Percentiles rank a stretch among this genome's conserved stretches.
phyloP scores from a whole-genome alignment of 2,888 invertebrate genomes.

The Hemistola chrysoprasaria region DNA sequence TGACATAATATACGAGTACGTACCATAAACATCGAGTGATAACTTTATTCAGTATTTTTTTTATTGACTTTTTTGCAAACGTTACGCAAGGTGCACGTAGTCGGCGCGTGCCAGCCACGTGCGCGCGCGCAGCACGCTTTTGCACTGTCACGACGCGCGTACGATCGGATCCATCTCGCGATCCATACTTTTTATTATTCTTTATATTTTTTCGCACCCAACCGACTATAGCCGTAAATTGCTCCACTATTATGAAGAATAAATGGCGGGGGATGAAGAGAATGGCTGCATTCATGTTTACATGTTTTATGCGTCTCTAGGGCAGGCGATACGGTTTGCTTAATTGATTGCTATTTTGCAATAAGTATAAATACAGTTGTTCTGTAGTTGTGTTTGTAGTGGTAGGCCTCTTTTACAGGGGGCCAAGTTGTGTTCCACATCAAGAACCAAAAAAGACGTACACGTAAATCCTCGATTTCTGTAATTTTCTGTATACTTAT shows the following conservation, averaged over 20 bases:
- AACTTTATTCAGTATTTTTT: too few species aligned
- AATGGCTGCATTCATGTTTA: constrained; percentile 59
- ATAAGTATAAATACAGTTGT: too few species aligned
- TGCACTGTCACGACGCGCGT: constrained; percentile 69
- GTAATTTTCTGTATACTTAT: too few species aligned
- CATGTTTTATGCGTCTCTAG: constrained; percentile 50
- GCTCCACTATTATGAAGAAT: constrained; percentile 61
- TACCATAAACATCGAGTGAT: too few species aligned
- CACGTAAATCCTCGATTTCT: too few species aligned
- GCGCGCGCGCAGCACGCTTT: constrained; percentile 56
- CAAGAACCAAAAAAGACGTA: too few species aligned
- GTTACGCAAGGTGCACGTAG: constrained; percentile 63
- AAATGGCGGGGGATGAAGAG: constrained; percentile 46
- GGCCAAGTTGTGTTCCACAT: too few species aligned
- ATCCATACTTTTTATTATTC: constrained; percentile 39
- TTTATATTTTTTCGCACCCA: constrained; percentile 38
- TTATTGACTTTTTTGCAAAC: constrained; percentile 44
- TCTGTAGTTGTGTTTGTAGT: too few species aligned
- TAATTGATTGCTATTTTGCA: constrained; percentile 24
- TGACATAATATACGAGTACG: too few species aligned
- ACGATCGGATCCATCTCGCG: constrained; percentile 44
- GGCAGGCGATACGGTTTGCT: constrained; percentile 32
- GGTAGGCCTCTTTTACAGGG: too few species aligned
- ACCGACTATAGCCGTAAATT: constrained; percentile 67
- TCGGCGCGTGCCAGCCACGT: constrained; percentile 57